Evolutionary conservation across 2,797 vertebrate species (phyloP), one percentile per base, ranked within the genome.

Genomic region (Labeo calbasu): DNA sequence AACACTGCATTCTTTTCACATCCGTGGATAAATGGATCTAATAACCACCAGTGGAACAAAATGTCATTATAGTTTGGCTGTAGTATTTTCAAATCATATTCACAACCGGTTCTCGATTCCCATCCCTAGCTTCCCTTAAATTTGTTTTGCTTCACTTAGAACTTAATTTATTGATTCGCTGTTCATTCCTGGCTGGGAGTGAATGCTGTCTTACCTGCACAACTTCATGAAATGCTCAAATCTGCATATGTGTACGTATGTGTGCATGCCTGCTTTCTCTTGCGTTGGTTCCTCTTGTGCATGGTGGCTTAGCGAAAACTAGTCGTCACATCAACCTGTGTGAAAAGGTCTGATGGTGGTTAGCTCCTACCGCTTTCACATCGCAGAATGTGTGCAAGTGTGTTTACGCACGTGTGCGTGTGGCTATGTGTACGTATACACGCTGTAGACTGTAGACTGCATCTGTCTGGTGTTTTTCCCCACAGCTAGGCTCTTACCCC

Each of bases 401-500:
- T 72, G 55, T 80, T 79, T 76, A 8, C 43, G 25, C 12, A 17
- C 2, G 36, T 59, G 78, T 69, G 69, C 36, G 61, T 43, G 82
- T 70, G 82, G 65, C 10, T 83, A 6, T 43, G 25, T 14, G 1
- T 81, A 63, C 63, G 23, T 14, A 1, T 80, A 63, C 63, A 61
- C 14, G 66, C 50, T 23, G 77, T 82, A 66, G 81, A 65, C 50
- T 23, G 77, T 82, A 66, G 81, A 65, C 83, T 86, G 85, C 86
- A 88, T 86, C 80, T 77, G 12, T 79, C 13, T 87, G 77, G 5
- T 81, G 51, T 84, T 68, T 87, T 70, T 83, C 82, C 76, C 92
- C 92, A 85, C 92, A 99, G 98, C 96, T 99, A 55, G 93, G 92
- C 78, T 97, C 97, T 12, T 99, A 98, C 92, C 98, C 98, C 69